Conservation (phyloP, 2,797 vertebrate species). For the Centropyge bicolor region DNA sequence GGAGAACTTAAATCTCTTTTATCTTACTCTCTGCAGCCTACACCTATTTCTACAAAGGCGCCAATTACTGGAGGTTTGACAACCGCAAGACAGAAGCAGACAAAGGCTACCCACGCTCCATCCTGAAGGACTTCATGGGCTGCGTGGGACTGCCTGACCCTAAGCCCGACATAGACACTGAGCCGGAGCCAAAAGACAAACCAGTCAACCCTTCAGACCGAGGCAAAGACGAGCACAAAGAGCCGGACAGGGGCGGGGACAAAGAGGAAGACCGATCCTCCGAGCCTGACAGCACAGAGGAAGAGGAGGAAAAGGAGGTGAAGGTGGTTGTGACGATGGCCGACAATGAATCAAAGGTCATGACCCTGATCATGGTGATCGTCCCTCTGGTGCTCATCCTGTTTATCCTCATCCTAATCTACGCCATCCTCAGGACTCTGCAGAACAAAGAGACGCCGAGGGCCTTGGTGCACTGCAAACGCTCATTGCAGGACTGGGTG, state of each 20-base stretch:
- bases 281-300: constrained; percentile 42
- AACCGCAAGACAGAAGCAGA: constrained; percentile 91
- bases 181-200: constrained; percentile 49
- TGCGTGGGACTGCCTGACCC: constrained; percentile 84
- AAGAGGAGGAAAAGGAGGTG: constrained; percentile 81
- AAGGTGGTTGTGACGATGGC: constrained; percentile 91
- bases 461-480: constrained; percentile 95
- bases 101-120: constrained; percentile 93
- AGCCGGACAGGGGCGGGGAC: constrained; percentile 39
- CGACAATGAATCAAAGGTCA: constrained; percentile 87
- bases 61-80: constrained; percentile 96
- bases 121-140: constrained; percentile 97
- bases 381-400: constrained; percentile 93
- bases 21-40: constrained; percentile 82
- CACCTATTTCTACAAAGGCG: constrained; percentile 96
- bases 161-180: constrained; percentile 79
- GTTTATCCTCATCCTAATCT: constrained; percentile 91
- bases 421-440: constrained; percentile 92
- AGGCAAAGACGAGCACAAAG: constrained; percentile 56
- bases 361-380: constrained; percentile 92
- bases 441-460: constrained; percentile 94
- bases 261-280: constrained; percentile 40
- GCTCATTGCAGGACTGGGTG: constrained; percentile 98
- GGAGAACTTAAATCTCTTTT: constrained; percentile 8
- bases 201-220: constrained; percentile 71